phyloP scores from a whole-genome alignment of 2,797 vertebrate genomes.

The Nasua narica region DNA sequence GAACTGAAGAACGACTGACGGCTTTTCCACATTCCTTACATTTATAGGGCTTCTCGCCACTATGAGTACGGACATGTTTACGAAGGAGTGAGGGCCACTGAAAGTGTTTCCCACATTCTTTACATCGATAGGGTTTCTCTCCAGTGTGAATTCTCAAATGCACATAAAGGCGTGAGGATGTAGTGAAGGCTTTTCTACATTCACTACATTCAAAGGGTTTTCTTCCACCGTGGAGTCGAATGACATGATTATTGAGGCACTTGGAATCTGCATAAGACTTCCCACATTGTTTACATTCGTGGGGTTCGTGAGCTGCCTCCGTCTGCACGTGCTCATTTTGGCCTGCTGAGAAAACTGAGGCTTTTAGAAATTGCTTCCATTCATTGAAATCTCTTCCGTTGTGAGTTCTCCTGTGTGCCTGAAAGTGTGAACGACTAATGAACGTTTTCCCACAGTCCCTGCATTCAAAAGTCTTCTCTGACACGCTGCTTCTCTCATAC shows the following conservation, averaged over 20 bases:
- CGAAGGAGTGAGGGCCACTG: neutral
- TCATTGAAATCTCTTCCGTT: neutral
- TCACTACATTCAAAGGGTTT: constrained; percentile 2
- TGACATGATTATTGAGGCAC: neutral
- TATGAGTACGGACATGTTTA: neutral
- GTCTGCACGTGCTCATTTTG: neutral
- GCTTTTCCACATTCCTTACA: constrained; percentile 38
- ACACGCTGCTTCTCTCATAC: neutral
- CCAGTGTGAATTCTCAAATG: neutral
- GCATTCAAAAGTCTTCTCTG: neutral
- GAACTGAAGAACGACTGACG: neutral
- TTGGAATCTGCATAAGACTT: neutral
- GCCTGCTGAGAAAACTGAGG: neutral
- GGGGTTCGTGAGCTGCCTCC: neutral
- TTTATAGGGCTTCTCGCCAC: neutral
- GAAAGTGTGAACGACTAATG: neutral
- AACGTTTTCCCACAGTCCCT: neutral
- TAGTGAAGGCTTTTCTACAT: neutral
- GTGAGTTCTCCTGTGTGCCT: constrained; percentile 9
- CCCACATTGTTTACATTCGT: constrained; percentile 33
- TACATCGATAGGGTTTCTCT: neutral
- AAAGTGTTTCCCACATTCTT: neutral
- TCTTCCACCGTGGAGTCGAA: constrained; percentile 41
- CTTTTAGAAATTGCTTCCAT: neutral
- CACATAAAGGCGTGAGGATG: neutral